These are phyloP conservation scores for Alsophila aescularia DNA, from an alignment of 2,888 invertebrate genomes.

Conservation along the genomic window DNA sequence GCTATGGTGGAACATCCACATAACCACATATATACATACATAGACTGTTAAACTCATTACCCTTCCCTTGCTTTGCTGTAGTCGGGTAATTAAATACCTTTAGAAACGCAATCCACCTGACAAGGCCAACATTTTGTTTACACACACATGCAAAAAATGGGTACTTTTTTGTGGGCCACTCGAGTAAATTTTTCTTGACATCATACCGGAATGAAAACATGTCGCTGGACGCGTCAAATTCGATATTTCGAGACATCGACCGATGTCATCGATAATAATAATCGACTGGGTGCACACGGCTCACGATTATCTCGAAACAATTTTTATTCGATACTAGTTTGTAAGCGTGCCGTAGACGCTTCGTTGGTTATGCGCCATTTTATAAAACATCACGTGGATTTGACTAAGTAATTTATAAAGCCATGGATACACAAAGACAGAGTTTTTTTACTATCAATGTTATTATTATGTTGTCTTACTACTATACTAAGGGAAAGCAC, in stretches of 20 bases:
- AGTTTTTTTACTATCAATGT: too few relatives aligned
- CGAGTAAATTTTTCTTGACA: constrained; percentile 28
- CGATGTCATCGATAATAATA: constrained; percentile 44
- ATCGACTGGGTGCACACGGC: constrained; percentile 45
- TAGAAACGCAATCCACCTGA: background rate
- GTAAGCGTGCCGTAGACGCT: constrained; percentile 35
- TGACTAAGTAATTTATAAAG: too few relatives aligned
- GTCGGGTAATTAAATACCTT: too few relatives aligned
- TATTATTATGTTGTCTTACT: too few relatives aligned
- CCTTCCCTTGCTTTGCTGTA: too few relatives aligned
- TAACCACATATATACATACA: too few relatives aligned
- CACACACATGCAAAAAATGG: constrained; percentile 3
- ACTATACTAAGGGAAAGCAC: too few relatives aligned
- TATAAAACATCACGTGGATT: constrained; percentile 11
- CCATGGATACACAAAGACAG: too few relatives aligned
- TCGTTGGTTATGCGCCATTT: constrained; percentile 25
- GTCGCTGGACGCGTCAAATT: constrained; percentile 47
- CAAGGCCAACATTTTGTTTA: constrained; percentile 3
- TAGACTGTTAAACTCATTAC: too few relatives aligned
- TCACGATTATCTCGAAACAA: constrained; percentile 42
- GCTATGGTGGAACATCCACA: too few relatives aligned
- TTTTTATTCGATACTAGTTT: constrained; percentile 34
- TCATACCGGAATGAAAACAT: constrained; percentile 51
- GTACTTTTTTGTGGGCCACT: constrained; percentile 21
- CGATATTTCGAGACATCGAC: constrained; percentile 42